Evolutionary conservation across 2,888 invertebrate genomes (phyloP), one percentile per base, ranked within the genome.

Genomic region (Lottia gigantea): DNA sequence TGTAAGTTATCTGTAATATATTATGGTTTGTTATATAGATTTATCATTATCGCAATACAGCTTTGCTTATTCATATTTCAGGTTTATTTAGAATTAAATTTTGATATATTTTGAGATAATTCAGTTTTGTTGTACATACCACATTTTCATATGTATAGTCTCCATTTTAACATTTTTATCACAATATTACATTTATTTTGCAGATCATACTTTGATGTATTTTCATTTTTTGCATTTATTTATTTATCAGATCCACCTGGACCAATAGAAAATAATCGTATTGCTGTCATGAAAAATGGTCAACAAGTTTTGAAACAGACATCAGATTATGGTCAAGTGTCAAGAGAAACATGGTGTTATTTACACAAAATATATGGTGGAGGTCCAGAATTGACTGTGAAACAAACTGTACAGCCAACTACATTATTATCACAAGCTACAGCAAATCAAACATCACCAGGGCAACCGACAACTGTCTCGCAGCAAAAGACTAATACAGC

Each of bases 311-410:
- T 89, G 25, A 80, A 84, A 63, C 76, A 72, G 11, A 82, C 83
- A 46, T 86, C 87, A 0, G 87, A 87, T 73, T 81, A 87, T 70
- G 88, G 86, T 0, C 95, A 95, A 84, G 91, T 97, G 63, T 94
- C 94, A 78, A 93, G 94, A 80, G 93, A 94, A 62, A 91, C 95
- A 71, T 97, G 97, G 96, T 91, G 92, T 77, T 96, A 95, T 90
- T 93, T 97, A 86, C 91, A 92, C 68, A 91, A 91, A 74, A 94
- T 94, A 68, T 97, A 97, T 86, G 94, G 95, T 14, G 96, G 97
- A 0, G 97, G 97, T 0, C 97, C 97, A 0, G 95, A 95, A 85
- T 91, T 95, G 62, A 86, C 91, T 23, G 72, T 80, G 15, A 77
- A 80, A 40, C 83, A 85, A 72, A 67, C 73, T 0, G 63, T 64